phyloP scores from a whole-genome alignment of 2,113 vertebrate species.

The Martes martes region DNA sequence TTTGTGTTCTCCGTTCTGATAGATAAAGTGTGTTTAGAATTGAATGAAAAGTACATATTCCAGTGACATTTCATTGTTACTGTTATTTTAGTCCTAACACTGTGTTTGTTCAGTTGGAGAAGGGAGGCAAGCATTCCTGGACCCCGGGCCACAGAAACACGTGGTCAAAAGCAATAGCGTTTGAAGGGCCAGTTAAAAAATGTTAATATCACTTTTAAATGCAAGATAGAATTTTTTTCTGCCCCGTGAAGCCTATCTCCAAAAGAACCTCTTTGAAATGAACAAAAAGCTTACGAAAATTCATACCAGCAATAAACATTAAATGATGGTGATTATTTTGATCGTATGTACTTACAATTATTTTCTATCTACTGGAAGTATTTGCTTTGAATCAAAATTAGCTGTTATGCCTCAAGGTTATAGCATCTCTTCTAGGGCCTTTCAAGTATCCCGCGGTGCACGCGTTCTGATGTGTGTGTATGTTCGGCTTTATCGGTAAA shows the following conservation, averaged over 20 bases:
- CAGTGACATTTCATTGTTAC: not conserved
- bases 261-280: not conserved
- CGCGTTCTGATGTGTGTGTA: accelerated
- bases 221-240: not conserved
- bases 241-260: not conserved
- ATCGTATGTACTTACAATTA: not conserved
- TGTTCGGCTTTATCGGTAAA: not conserved
- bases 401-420: not conserved
- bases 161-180: not conserved
- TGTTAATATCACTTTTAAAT: not conserved
- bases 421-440: not conserved
- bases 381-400: not conserved
- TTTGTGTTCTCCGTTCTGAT: not conserved
- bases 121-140: not conserved
- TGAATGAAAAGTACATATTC: not conserved
- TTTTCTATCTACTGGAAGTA: not conserved
- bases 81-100: not conserved
- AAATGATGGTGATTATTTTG: not conserved
- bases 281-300: not conserved
- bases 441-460: accelerated
- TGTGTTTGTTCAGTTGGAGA: not conserved
- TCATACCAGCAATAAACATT: not conserved
- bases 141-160: not conserved
- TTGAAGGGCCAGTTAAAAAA: not conserved
- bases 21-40: not conserved